Base-by-base conservation (phyloP, 2,888 invertebrate genomes). In the Sphecodes monilicornis region DNA sequence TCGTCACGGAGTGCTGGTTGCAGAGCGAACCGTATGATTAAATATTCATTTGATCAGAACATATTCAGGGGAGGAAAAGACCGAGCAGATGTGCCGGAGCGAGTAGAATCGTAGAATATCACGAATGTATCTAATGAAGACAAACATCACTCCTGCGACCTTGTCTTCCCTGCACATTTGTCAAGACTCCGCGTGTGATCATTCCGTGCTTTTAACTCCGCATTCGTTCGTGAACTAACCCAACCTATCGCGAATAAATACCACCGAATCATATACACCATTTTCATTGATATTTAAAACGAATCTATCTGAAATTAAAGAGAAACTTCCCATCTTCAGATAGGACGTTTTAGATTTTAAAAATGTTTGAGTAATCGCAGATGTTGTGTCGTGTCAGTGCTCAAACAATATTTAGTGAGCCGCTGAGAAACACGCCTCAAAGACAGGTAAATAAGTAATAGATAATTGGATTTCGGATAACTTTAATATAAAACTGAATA, bases 21-120 rank as follows among this genome's bases (percentile, higher is more conserved):
- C 74, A 78, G 43, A 83, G 75, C 22, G 77, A 77, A 43, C 54
- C 78, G 71, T 70, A 69, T 75, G 79, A 89, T 91, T 88, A 91
- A 89, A 88, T 89, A 91, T 90, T 89, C 86, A 86, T 81, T 87
- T 86, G 87, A 90, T 86, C 89, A 77, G 77, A 68, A 82, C 72
- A 70, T 86, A 84, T 82, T 84, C 76, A 70, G 36, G 72, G 46
- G 43, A 11, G 50, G 64, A 71, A 78, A 66, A 78, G 36, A 64
- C n/a, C 26, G 64, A n/a, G 68, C 26, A 60, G 54, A 41, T 70
- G 43, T 11, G 50, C n/a, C 32, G 39, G 54, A 16, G 74, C 70
- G 57, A 57, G 39, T 13, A 46, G 50, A 70, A 36, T 60, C n/a
- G 78, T 71, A 32, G 64, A 57, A 36, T 54, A 46, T 78, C 71